phyloP scores from a whole-genome alignment of 2,888 invertebrate genomes.

The Pandemis corylana region DNA sequence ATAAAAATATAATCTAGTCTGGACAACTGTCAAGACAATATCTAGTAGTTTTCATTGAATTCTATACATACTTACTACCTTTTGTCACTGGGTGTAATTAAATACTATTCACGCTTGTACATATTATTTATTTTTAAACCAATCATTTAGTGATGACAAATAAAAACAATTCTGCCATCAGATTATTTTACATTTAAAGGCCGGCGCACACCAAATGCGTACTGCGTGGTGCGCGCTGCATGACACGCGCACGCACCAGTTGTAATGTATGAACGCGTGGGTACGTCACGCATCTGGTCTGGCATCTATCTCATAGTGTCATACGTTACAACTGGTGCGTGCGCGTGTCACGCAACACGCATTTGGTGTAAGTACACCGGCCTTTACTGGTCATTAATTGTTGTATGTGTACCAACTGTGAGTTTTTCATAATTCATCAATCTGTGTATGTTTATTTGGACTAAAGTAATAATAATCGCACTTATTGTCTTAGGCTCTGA shows the following conservation, averaged over 20 bases:
- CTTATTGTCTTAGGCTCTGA: too few relatives aligned
- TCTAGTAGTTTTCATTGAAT: neutral
- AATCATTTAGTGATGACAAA: neutral
- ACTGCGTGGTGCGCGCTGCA: too few relatives aligned
- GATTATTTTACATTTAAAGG: slow-evolving; percentile 27
- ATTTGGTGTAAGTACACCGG: too few relatives aligned
- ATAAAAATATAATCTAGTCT: neutral
- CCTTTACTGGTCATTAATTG: slow-evolving; percentile 13
- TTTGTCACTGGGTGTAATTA: neutral
- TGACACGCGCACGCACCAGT: too few relatives aligned
- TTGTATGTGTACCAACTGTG: neutral
- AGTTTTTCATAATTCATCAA: neutral
- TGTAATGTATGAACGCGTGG: too few relatives aligned
- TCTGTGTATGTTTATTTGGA: neutral
- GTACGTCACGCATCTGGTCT: too few relatives aligned
- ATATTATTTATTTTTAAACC: neutral
- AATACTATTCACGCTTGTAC: neutral
- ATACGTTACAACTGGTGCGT: too few relatives aligned
- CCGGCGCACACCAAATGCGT: too few relatives aligned
- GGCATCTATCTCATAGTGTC: too few relatives aligned
- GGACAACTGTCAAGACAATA: slow-evolving; percentile 1
- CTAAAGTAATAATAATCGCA: neutral
- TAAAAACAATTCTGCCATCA: slow-evolving; percentile 7
- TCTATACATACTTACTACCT: neutral
- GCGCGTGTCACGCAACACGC: too few relatives aligned